phyloP scores from a whole-genome alignment of 2,113 vertebrate species.

The Burhinus oedicnemus region DNA sequence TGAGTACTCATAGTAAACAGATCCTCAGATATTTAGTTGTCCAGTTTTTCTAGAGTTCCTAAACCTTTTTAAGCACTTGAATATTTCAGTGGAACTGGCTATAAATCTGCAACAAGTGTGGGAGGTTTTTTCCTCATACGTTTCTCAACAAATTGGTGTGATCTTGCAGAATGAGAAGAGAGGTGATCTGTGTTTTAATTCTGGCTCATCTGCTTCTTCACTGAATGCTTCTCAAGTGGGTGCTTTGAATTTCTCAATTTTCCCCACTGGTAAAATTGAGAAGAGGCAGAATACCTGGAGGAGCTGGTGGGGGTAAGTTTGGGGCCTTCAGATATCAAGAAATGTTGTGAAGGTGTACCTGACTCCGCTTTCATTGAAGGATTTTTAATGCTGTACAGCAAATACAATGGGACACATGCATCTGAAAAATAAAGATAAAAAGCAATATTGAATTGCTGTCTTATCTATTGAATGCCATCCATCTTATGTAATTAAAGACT shows the following conservation, averaged over 20 bases:
- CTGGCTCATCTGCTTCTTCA: not conserved
- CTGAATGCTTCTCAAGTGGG: not conserved
- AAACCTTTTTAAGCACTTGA: not conserved
- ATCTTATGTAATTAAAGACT: constrained; percentile 29
- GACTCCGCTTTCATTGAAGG: not conserved
- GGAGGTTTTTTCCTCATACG: not conserved
- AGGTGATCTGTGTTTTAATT: not conserved
- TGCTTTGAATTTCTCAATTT: not conserved
- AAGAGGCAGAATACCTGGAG: not conserved
- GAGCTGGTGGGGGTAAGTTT: not conserved
- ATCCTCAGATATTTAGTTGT: not conserved
- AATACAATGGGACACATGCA: not conserved
- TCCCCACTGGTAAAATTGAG: not conserved
- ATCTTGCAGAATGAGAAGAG: not conserved
- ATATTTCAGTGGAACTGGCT: not conserved
- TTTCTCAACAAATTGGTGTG: not conserved
- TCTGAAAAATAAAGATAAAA: constrained; percentile 3
- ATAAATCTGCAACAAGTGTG: not conserved
- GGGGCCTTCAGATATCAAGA: not conserved
- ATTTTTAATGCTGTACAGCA: not conserved
- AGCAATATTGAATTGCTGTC: not conserved
- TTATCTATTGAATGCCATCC: not conserved
- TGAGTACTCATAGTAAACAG: not conserved
- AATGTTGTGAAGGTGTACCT: not conserved
- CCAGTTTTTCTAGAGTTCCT: not conserved